These are phyloP conservation scores for Uloborus plumipes DNA, from an alignment of 2,888 invertebrate genomes.

Conservation along the genomic window DNA sequence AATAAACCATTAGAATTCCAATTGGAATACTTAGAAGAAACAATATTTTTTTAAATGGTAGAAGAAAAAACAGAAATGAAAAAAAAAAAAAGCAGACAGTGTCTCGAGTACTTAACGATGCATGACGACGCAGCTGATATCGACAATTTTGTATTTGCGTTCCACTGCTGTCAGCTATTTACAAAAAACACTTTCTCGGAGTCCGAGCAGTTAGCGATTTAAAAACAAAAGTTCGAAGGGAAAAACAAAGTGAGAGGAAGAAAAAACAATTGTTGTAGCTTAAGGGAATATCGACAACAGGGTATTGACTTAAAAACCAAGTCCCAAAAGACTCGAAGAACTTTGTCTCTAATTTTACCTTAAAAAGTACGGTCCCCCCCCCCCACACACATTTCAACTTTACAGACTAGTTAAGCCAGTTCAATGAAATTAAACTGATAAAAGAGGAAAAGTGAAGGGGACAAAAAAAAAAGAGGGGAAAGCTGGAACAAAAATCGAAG, in stretches of 20 bases:
- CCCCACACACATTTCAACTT: constrained; percentile 5
- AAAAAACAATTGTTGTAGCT: constrained; percentile 15
- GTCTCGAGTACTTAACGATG: not conserved
- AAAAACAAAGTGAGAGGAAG: not conserved
- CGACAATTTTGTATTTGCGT: constrained; percentile 4
- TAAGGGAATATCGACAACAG: constrained; percentile 47
- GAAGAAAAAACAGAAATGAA: not conserved
- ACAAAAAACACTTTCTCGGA: not conserved
- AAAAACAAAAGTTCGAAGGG: not conserved
- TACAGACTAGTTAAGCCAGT: constrained; percentile 21
- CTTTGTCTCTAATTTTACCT: constrained; percentile 3
- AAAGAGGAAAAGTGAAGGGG: constrained; percentile 12
- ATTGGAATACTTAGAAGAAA: no score
- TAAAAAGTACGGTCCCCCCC: not conserved
- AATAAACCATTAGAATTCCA: no score
- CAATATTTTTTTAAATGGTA: no score
- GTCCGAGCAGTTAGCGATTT: not conserved
- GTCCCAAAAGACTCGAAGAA: not conserved
- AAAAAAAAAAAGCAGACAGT: not conserved
- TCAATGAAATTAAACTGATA: constrained; percentile 19
- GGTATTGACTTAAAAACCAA: constrained; percentile 32
- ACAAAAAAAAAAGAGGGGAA: not conserved
- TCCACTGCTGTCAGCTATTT: not conserved
- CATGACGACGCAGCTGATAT: not conserved
- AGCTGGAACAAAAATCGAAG: constrained; percentile 22